Evolutionary conservation across 2,797 vertebrate genomes (phyloP), one percentile per base, ranked within the genome.

Genomic region (Potorous gilbertii): DNA sequence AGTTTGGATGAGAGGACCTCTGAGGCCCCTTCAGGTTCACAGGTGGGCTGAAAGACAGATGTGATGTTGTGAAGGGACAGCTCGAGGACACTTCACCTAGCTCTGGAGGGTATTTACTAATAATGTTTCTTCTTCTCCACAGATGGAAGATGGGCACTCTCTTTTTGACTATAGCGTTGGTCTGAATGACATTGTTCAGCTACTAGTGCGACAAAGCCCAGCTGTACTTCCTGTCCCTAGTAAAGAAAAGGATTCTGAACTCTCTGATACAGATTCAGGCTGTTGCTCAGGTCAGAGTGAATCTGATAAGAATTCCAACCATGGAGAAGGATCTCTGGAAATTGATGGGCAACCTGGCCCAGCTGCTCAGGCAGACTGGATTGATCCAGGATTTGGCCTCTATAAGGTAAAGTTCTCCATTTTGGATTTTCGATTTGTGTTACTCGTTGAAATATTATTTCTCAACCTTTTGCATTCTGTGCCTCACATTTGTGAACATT

Each of bases 101-200:
- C 6, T 50, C 24, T 13, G 92, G 31, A 10, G 0, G 34, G 56
- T 11, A 1, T 87, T 87, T 87, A 9, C 24, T 24, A 50, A 27
- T 87, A 5, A 24, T 55, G 55, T 81, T 31, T 29, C 13, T 56
- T 56, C 74, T 93, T 5, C 96, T 91, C 91, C 55, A 91, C 95
- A 99, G 99, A 99, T 99, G 99, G 99, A 99, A 96, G 99, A 99
- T 0, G 99, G 99, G 3, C 99, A 99, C 98, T 99, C 99, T 40
- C 99, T 99, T 94, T 99, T 99, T 1, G 99, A 99, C 96, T 99
- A 99, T 90, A 99, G 98, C 0, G 99, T 99, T 24, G 99, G 99
- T 24, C 98, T 99, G 29, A 99, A 99, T 0, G 99, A 99, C 90
- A 99, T 99, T 0, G 99, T 99, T 18, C 99, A 99, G 98, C 99